These are phyloP conservation scores for Ammodytes marinus DNA, from an alignment of 2,113 vertebrate genomes.

Conservation along the genomic window DNA sequence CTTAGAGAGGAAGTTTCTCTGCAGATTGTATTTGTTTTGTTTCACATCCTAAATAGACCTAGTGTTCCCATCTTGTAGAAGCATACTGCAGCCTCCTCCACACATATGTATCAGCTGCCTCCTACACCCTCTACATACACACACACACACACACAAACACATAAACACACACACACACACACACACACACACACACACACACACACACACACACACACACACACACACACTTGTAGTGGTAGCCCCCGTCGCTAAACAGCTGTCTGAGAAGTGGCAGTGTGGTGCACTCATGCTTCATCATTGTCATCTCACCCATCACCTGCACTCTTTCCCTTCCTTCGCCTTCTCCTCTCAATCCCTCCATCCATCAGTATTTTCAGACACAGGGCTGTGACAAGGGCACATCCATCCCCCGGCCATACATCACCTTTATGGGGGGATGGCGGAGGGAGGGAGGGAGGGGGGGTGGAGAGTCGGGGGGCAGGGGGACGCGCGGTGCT, in stretches of 20 bases:
- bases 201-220: conserved; percentile 11
- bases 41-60: conserved; percentile 25
- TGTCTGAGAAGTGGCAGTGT: conserved; percentile 72
- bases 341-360: conserved; percentile 58
- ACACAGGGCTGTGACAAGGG: conserved; percentile 79
- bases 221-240: conserved; percentile 38
- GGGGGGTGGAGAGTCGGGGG: not conserved
- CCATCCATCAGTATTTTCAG: conserved; percentile 80
- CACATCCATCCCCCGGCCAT: conserved; percentile 76
- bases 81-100: conserved; percentile 10
- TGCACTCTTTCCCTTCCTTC: conserved; percentile 74
- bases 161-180: conserved; percentile 13
- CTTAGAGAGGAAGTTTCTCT: conserved; percentile 11
- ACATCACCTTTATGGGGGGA: conserved; percentile 78
- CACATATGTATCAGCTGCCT: conserved; percentile 29
- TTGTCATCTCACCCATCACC: conserved; percentile 78
- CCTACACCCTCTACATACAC: conserved; percentile 34
- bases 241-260: conserved; percentile 73
- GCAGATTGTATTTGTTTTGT: not conserved
- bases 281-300: conserved; percentile 67
- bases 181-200: conserved; percentile 37
- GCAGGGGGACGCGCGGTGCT: not conserved
- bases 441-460: conserved; percentile 15
- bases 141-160: conserved; percentile 27
- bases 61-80: not conserved